These are phyloP conservation scores for Parochlus steinenii DNA, from an alignment of 2,888 invertebrate genomes.

Conservation along the genomic window DNA sequence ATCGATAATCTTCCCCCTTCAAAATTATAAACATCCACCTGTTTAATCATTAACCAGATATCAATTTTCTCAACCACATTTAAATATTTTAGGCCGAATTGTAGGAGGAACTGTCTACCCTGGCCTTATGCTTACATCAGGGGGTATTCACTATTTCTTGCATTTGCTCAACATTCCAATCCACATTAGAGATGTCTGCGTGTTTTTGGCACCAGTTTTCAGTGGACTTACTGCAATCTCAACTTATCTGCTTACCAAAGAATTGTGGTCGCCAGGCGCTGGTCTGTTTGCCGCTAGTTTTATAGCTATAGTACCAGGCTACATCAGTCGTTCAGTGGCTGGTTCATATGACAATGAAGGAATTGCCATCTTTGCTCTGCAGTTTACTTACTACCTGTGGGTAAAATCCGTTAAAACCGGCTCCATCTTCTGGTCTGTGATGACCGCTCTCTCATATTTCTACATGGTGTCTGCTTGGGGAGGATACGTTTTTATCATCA, in stretches of 20 bases:
- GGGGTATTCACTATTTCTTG: conserved; percentile 85
- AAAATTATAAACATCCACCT: no score
- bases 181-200: conserved; percentile 96
- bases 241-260: conserved; percentile 93
- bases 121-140: conserved; percentile 97
- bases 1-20: no score
- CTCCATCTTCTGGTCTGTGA: conserved; percentile 89
- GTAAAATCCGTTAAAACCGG: conserved; percentile 96
- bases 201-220: conserved; percentile 91
- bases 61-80: no score
- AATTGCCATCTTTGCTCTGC: conserved; percentile 97
- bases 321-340: conserved; percentile 96
- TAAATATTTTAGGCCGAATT: conserved; percentile 53
- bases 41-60: no score
- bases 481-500: conserved; percentile 98
- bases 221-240: conserved; percentile 97
- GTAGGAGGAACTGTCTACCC: conserved; percentile 99
- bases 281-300: conserved; percentile 98
- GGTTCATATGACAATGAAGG: conserved; percentile 99
- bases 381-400: conserved; percentile 97
- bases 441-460: conserved; percentile 92
- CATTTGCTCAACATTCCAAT: conserved; percentile 89
- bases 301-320: conserved; percentile 97
- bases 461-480: conserved; percentile 99
- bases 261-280: conserved; percentile 91